Percentiles rank a stretch among this genome's conserved stretches.
Evolutionary conservation across 1,140 invertebrate species (phyloP).

Genomic region (Drosophila repleta): DNA sequence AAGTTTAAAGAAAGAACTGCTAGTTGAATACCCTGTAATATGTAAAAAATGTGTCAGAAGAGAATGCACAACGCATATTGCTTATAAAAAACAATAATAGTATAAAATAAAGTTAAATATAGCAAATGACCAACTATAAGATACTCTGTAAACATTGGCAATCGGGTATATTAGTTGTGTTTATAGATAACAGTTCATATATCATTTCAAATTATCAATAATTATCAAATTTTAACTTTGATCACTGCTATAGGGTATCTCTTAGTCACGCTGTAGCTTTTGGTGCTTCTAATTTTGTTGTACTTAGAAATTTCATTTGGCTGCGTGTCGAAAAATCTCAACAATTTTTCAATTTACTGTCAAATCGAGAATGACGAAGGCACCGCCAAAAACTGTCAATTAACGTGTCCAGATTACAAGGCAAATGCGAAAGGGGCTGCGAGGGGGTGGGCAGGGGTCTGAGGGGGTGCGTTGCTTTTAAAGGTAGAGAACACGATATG

Average conservation of each 20-base stretch:
- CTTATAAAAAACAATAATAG: no score
- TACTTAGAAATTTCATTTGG: constrained; percentile 39
- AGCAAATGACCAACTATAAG: no score
- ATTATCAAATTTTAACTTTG: background rate
- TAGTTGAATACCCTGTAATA: no score
- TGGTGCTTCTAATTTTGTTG: constrained; percentile 9
- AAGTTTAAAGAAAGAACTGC: no score
- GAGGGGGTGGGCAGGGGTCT: constrained; percentile 4
- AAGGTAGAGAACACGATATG: constrained; percentile 18
- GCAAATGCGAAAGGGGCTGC: constrained; percentile 23
- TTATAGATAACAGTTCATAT: no score
- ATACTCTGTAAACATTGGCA: no score
- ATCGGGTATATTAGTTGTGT: no score
- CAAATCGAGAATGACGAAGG: constrained; percentile 47
- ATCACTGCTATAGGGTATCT: background rate
- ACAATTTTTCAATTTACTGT: constrained; percentile 79
- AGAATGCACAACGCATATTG: no score
- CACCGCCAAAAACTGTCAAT: constrained; percentile 65
- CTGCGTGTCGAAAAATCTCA: constrained; percentile 51
- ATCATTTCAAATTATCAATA: no score
- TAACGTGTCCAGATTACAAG: constrained; percentile 51
- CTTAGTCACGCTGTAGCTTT: background rate
- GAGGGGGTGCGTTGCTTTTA: background rate
- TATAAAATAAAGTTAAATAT: no score
- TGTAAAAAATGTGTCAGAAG: no score